Evolutionary conservation across 2,797 vertebrate species (phyloP).

Genomic region (Scleropages formosus): DNA sequence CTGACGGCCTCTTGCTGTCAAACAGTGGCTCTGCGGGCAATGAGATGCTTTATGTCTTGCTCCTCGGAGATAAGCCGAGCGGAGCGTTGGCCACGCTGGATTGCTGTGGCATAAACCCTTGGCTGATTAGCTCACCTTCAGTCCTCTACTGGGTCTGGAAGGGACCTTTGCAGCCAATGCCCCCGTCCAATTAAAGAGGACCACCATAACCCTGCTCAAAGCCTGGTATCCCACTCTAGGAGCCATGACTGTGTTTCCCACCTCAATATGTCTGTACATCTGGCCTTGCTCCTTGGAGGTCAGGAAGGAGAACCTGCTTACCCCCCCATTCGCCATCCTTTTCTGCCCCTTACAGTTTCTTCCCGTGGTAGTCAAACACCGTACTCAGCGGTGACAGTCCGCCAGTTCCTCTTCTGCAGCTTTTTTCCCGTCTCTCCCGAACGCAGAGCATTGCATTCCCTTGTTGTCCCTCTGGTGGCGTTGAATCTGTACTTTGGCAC

Average conservation of each 20-base stretch:
- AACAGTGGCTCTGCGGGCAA: too few species aligned
- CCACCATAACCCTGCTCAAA: conserved; percentile 1
- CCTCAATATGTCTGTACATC: background rate
- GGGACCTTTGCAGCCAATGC: background rate
- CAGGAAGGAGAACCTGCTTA: conserved; percentile 22
- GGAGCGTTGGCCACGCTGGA: background rate
- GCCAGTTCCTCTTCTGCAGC: conserved; percentile 53
- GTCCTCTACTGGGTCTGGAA: background rate
- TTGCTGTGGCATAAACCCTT: background rate
- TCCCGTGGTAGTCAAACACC: conserved; percentile 34
- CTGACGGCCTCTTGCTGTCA: background rate
- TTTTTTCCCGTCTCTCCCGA: conserved; percentile 40
- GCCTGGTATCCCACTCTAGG: too few species aligned
- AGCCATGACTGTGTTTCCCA: background rate
- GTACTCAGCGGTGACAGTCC: conserved; percentile 58
- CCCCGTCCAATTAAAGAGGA: conserved; percentile 18
- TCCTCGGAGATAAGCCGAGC: conserved; percentile 8
- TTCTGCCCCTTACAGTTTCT: background rate
- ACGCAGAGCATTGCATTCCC: conserved; percentile 59
- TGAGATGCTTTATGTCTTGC: background rate
- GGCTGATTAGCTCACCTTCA: conserved; percentile 1
- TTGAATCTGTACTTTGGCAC: conserved; percentile 56
- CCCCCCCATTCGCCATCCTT: background rate
- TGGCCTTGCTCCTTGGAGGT: conserved; percentile 18
- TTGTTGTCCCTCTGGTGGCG: conserved; percentile 60